Conservation (phyloP, 2,888 invertebrate genomes). For the Steromphala cineraria region DNA sequence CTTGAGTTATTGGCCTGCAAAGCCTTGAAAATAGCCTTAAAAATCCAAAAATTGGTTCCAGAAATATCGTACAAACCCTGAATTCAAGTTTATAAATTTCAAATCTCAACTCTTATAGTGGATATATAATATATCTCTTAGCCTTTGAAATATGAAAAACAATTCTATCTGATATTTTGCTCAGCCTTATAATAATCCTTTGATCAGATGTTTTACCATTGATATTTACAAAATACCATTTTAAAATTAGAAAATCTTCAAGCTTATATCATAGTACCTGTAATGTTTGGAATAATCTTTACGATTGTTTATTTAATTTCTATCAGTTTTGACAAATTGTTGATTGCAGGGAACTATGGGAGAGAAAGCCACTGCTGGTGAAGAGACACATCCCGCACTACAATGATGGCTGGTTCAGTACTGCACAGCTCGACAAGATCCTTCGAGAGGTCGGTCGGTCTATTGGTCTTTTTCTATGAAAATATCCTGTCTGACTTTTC, state of each 20-base stretch:
- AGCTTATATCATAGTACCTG: neutral
- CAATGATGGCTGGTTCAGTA: conserved; percentile 83
- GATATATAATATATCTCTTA: too few relatives aligned
- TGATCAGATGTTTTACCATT: too few relatives aligned
- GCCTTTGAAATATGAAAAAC: too few relatives aligned
- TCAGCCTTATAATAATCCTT: too few relatives aligned
- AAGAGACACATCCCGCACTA: conserved; percentile 80
- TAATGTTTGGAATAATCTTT: neutral
- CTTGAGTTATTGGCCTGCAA: too few relatives aligned
- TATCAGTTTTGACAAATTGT: neutral
- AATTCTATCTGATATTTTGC: too few relatives aligned
- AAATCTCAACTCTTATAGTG: too few relatives aligned
- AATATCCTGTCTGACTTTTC: neutral
- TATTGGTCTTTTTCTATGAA: too few relatives aligned
- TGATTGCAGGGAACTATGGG: conserved; percentile 80
- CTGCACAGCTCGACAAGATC: conserved; percentile 85
- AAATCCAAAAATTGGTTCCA: too few relatives aligned
- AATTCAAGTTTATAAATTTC: neutral
- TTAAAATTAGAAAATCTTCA: too few relatives aligned
- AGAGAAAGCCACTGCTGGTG: conserved; percentile 85
- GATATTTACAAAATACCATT: too few relatives aligned
- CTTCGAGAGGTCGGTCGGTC: conserved; percentile 77
- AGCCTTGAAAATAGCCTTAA: too few relatives aligned
- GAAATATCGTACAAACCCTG: neutral
- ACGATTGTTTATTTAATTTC: neutral